phyloP scores from a whole-genome alignment of 2,797 vertebrate genomes.

The Characodon lateralis region DNA sequence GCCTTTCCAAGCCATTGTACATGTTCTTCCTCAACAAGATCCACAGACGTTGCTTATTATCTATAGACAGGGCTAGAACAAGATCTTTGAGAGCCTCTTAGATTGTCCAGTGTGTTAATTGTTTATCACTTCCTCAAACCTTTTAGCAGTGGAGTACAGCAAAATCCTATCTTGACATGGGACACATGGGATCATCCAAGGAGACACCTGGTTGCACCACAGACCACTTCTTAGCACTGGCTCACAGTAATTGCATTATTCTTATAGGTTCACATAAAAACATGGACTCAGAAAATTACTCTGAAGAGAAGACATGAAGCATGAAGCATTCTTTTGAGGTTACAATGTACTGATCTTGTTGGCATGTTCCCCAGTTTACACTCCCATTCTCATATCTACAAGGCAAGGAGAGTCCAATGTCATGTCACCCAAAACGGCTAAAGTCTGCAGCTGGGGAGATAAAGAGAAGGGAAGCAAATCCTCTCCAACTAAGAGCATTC shows the following conservation, averaged over 20 bases:
- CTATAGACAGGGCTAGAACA: background rate
- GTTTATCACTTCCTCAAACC: slow-evolving; percentile 33
- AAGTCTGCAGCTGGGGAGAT: slow-evolving; percentile 61
- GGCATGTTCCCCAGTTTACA: slow-evolving; percentile 35
- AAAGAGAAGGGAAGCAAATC: slow-evolving; percentile 63
- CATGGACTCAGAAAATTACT: slow-evolving; percentile 30
- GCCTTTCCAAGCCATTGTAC: background rate
- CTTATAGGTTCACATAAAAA: slow-evolving; percentile 49
- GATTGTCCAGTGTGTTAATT: slow-evolving; percentile 19
- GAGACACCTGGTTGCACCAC: slow-evolving; percentile 68
- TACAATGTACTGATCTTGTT: slow-evolving; percentile 43
- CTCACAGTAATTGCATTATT: slow-evolving; percentile 63
- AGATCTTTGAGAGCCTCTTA: slow-evolving; percentile 39
- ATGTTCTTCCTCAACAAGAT: slow-evolving; percentile 12
- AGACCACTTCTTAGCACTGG: slow-evolving; percentile 52
- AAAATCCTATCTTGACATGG: slow-evolving; percentile 46
- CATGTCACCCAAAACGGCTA: slow-evolving; percentile 62
- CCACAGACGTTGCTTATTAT: slow-evolving; percentile 5
- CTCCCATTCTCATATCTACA: slow-evolving; percentile 49
- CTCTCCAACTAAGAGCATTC: slow-evolving; percentile 67
- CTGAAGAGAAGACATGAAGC: slow-evolving; percentile 43
- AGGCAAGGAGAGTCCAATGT: slow-evolving; percentile 42
- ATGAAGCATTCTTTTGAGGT: slow-evolving; percentile 66
- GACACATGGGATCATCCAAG: slow-evolving; percentile 53
- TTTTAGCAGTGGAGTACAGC: slow-evolving; percentile 39